These are phyloP conservation scores for Calyptomena viridis DNA, from an alignment of 2,113 vertebrate species.

Conservation along the genomic window DNA sequence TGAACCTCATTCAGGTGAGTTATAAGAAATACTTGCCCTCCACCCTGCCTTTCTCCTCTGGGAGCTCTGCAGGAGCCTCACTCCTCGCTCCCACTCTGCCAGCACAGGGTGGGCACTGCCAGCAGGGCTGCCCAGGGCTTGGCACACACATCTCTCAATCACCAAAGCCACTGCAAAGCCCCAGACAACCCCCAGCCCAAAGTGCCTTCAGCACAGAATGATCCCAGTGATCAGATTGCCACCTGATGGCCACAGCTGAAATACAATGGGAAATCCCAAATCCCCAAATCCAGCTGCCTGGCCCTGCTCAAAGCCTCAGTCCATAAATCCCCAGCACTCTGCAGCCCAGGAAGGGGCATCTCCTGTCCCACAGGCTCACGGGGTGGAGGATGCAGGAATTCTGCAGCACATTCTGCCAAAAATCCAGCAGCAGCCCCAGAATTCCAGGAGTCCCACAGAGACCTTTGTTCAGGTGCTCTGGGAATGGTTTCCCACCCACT, in stretches of 20 bases:
- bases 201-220: not conserved
- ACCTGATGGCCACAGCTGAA: slow-evolving; percentile 65
- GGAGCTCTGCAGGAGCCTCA: not conserved
- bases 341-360: not conserved
- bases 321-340: not conserved
- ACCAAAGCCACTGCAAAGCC: not conserved
- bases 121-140: not conserved
- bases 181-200: not conserved
- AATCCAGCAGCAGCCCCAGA: fast-evolving
- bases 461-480: fast-evolving
- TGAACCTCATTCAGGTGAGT: not conserved
- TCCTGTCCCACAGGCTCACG: fast-evolving
- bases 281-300: not conserved
- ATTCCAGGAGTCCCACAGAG: not conserved
- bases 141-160: not conserved
- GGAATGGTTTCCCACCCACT: not conserved
- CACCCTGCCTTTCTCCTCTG: fast-evolving
- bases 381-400: too few species aligned
- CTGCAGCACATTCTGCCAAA: not conserved
- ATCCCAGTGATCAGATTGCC: slow-evolving; percentile 60
- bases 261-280: slow-evolving; percentile 18
- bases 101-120: not conserved
- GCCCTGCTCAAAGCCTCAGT: fast-evolving
- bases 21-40: not conserved
- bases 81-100: not conserved